Evolutionary conservation across 2,888 invertebrate genomes (phyloP).

Genomic region (Tenodera sinensis): DNA sequence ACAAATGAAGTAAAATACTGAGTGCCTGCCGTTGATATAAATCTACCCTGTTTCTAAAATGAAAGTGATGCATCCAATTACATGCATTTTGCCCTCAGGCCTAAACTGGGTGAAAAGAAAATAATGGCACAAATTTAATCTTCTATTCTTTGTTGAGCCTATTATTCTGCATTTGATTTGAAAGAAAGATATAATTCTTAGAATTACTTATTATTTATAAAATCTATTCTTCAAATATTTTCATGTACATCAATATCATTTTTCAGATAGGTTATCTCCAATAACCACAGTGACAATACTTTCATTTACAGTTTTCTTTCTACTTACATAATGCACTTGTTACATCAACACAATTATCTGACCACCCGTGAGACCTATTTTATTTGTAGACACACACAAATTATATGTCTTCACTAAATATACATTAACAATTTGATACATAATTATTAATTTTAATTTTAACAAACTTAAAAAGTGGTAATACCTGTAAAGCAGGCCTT

Average conservation of each 20-base stretch:
- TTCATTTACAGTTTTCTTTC: neutral
- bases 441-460: neutral
- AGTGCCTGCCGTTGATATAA: neutral
- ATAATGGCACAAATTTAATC: neutral
- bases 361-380: neutral
- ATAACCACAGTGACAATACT: neutral
- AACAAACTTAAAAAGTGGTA: neutral
- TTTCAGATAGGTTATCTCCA: neutral
- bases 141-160: neutral
- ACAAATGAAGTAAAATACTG: neutral
- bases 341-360: neutral
- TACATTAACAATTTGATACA: neutral
- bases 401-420: neutral
- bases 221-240: neutral
- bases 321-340: neutral
- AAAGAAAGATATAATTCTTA: neutral
- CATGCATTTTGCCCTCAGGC: neutral
- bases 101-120: neutral
- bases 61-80: neutral
- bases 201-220: neutral
- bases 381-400: neutral
- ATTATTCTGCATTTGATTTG: neutral
- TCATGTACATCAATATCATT: constrained; percentile 19
- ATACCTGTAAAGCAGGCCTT: neutral
- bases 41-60: neutral